Conservation (phyloP, 1,140 invertebrate genomes). For the Pseudobourletiella spinata region DNA sequence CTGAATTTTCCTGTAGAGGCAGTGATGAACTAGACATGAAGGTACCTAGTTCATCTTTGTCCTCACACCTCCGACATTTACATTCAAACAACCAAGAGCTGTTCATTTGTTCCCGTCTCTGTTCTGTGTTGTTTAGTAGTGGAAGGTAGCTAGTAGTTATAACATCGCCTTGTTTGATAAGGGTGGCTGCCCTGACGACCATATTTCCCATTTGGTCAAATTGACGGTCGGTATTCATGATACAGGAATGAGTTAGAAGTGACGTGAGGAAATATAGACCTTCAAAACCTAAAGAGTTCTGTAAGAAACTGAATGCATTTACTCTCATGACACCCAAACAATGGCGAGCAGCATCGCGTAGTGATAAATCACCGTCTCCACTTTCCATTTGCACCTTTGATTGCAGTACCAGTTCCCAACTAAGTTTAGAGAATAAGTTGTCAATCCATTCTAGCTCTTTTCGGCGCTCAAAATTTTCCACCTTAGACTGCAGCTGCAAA, state of each 20-base stretch:
- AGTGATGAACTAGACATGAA: slow-evolving; percentile 11
- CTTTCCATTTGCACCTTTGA: too few species aligned
- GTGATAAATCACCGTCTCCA: too few species aligned
- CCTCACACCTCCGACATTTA: slow-evolving; percentile 57
- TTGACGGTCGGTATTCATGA: slow-evolving; percentile 59
- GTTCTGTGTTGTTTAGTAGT: slow-evolving; percentile 59
- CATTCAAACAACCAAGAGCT: slow-evolving; percentile 67
- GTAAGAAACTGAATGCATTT: slow-evolving; percentile 28
- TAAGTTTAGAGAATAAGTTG: too few species aligned
- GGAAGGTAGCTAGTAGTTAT: slow-evolving; percentile 63
- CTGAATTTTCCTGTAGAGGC: background rate
- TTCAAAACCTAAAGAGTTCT: slow-evolving; percentile 6
- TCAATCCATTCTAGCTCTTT: too few species aligned
- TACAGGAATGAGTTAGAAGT: slow-evolving; percentile 64
- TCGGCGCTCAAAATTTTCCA: slow-evolving; percentile 12
- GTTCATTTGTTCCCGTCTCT: slow-evolving; percentile 53
- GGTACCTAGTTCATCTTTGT: slow-evolving; percentile 50
- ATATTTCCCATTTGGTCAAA: slow-evolving; percentile 47
- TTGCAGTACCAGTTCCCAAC: too few species aligned
- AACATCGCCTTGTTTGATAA: slow-evolving; percentile 55
- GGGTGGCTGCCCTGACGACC: slow-evolving; percentile 51
- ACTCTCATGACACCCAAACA: slow-evolving; percentile 24
- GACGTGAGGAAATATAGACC: slow-evolving; percentile 63
- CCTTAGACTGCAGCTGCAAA: slow-evolving; percentile 18
- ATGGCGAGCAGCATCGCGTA: slow-evolving; percentile 7